Evolutionary conservation across 2,113 vertebrate genomes (phyloP).

Genomic region (Glaucomys volans): DNA sequence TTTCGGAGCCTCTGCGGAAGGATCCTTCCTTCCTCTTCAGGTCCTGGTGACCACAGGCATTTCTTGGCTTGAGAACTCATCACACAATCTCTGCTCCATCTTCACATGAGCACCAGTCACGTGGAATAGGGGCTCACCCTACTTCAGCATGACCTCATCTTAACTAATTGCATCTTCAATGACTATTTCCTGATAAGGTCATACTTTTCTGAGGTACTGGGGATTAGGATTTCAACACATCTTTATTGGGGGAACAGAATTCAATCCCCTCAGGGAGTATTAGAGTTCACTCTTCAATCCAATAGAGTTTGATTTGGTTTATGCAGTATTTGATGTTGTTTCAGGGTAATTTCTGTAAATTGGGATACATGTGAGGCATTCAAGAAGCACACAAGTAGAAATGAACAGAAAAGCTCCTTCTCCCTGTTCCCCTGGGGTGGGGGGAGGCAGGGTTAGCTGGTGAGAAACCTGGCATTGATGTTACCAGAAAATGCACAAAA

Average conservation of each 20-base stretch:
- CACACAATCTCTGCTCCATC: not conserved
- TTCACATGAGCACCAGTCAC: fast-evolving
- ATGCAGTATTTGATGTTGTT: not conserved
- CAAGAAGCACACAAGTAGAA: not conserved
- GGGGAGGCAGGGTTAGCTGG: not conserved
- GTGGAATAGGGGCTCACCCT: too few relatives aligned
- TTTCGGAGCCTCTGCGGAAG: not conserved
- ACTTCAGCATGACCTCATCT: not conserved
- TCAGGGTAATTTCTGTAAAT: not conserved
- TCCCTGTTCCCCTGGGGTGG: too few relatives aligned
- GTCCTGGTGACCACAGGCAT: fast-evolving
- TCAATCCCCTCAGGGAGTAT: not conserved
- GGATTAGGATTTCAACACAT: not conserved
- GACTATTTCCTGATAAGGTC: not conserved
- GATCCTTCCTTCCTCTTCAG: not conserved
- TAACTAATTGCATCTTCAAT: not conserved
- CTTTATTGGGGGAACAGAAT: not conserved
- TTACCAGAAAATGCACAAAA: not conserved
- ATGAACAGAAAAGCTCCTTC: not conserved
- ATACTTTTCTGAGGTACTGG: not conserved
- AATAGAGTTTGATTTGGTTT: not conserved
- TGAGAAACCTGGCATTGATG: not conserved
- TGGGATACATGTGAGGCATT: not conserved
- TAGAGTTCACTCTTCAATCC: not conserved
- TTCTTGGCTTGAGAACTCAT: not conserved